Conservation (phyloP, 1,140 invertebrate species). For the Ceratina australensis region DNA sequence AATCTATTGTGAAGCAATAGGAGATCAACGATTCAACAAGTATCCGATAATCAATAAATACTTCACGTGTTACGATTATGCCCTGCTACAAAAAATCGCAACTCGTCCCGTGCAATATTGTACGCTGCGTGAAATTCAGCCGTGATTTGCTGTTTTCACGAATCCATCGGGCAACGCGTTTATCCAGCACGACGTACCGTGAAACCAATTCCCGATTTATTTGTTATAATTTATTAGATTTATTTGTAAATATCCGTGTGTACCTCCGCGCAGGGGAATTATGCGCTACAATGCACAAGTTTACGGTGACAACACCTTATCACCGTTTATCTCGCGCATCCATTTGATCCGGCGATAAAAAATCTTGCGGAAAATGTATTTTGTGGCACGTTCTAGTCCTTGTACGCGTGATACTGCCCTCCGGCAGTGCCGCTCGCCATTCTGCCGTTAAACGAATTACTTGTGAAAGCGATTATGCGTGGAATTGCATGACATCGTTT, state of each 20-base stretch:
- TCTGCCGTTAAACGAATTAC: slow-evolving; percentile 47
- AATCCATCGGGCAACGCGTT: neutral
- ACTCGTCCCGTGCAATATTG: neutral
- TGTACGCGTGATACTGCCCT: slow-evolving; percentile 18
- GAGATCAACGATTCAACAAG: neutral
- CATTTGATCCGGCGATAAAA: neutral
- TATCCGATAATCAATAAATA: neutral
- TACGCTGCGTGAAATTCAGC: neutral
- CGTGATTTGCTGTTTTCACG: neutral
- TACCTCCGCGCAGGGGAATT: no score
- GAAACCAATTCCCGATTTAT: no score
- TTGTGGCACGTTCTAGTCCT: neutral
- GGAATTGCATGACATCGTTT: slow-evolving; percentile 45
- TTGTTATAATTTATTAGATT: no score
- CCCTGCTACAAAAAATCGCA: neutral
- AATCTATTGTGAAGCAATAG: no score
- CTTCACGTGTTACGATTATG: no score
- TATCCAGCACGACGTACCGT: no score
- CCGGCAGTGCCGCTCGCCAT: slow-evolving; percentile 10
- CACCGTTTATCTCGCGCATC: neutral
- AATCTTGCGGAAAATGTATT: neutral
- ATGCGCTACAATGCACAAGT: neutral
- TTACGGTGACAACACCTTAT: neutral
- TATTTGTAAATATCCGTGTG: no score
- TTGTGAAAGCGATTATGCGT: slow-evolving; percentile 53